Conservation (phyloP, 2,888 invertebrate species). For the Cheilosia scutellata region DNA sequence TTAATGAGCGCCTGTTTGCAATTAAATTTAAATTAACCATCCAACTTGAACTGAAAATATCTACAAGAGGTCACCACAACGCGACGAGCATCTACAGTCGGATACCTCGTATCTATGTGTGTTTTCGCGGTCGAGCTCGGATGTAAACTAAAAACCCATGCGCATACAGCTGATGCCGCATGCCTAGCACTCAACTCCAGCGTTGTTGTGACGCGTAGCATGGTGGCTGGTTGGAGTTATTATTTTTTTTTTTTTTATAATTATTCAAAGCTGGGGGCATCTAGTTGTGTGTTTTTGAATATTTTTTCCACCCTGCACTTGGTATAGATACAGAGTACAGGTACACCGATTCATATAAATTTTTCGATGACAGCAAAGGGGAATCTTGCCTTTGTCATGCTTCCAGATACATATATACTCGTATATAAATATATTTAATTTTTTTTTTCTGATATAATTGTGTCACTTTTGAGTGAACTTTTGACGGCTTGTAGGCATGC, state of each 20-base stretch:
- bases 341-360: slow-evolving; percentile 34
- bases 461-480: slow-evolving; percentile 70
- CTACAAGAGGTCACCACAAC: slow-evolving; percentile 13
- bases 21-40: slow-evolving; percentile 44
- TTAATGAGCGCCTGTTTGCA: slow-evolving; percentile 17
- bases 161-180: slow-evolving; percentile 71
- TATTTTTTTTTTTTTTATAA: slow-evolving; percentile 7
- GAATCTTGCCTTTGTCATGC: slow-evolving; percentile 23
- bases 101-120: slow-evolving; percentile 48
- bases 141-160: slow-evolving; percentile 77
- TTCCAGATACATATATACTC: background rate
- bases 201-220: slow-evolving; percentile 36
- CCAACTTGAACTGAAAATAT: slow-evolving; percentile 21
- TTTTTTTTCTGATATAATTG: slow-evolving; percentile 50
- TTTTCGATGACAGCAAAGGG: slow-evolving; percentile 29
- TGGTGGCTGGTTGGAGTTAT: slow-evolving; percentile 29
- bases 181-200: slow-evolving; percentile 50
- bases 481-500: slow-evolving; percentile 45
- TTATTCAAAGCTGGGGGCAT: slow-evolving; percentile 73
- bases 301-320: slow-evolving; percentile 51
- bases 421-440: background rate
- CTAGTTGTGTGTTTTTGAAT: slow-evolving; percentile 29
- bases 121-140: slow-evolving; percentile 78
- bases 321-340: slow-evolving; percentile 18
- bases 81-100: background rate